Evolutionary conservation across 2,797 vertebrate genomes (phyloP).

Genomic region (Hemibagrus guttatus): DNA sequence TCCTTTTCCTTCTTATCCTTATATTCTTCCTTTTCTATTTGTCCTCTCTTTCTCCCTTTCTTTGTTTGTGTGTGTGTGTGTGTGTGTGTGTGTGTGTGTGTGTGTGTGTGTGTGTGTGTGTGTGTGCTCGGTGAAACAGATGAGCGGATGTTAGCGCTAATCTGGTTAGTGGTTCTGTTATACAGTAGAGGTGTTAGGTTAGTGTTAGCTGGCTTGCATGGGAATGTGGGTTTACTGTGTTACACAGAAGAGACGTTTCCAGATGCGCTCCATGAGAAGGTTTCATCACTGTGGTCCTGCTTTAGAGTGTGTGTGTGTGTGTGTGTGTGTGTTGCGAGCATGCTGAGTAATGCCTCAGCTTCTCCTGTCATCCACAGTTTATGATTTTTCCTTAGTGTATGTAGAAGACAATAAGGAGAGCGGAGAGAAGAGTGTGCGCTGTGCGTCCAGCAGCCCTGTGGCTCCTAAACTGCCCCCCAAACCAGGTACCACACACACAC

Average conservation of each 20-base stretch:
- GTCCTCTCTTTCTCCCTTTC: too few relatives aligned
- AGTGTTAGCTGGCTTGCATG: neutral
- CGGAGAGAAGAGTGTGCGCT: slow-evolving; percentile 68
- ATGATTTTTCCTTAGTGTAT: slow-evolving; percentile 65
- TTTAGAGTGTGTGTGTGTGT: neutral
- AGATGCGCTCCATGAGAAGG: too few relatives aligned
- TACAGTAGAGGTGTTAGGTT: neutral
- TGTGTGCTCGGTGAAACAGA: neutral
- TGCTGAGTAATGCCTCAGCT: neutral
- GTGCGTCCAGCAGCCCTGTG: neutral
- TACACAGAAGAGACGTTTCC: neutral
- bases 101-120: slow-evolving; percentile 18
- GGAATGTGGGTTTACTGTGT: neutral
- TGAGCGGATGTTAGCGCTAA: neutral
- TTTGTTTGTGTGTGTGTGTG: slow-evolving; percentile 8
- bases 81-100: slow-evolving; percentile 19
- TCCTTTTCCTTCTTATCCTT: too few relatives aligned
- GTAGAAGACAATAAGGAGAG: slow-evolving; percentile 74
- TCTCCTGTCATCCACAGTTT: neutral
- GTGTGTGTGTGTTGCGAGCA: neutral
- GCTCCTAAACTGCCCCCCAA: slow-evolving; percentile 44
- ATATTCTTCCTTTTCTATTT: too few relatives aligned
- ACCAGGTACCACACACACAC: slow-evolving; percentile 62
- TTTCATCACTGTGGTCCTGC: too few relatives aligned
- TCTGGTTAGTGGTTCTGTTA: neutral